A percentile compares a stretch with the other conserved stretches of the same genome.
Evolutionary conservation across 2,113 vertebrate species (phyloP).

Genomic region (Nanorana parkeri): DNA sequence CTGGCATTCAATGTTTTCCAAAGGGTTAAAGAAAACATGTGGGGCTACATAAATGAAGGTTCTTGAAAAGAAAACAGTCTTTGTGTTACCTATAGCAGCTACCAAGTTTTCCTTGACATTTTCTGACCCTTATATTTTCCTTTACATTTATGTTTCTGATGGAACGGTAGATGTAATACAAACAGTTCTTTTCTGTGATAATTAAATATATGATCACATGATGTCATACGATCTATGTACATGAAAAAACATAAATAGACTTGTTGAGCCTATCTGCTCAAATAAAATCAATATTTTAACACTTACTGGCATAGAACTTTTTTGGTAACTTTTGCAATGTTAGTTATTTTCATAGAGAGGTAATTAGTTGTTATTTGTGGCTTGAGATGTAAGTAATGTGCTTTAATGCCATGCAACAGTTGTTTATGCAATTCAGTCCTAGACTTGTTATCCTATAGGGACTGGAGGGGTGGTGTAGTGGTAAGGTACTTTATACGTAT

Average conservation of each 20-base stretch:
- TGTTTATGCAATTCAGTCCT: constrained; percentile 29
- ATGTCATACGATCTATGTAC: background rate
- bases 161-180: too few relatives aligned
- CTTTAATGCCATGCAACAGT: constrained; percentile 4
- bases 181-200: too few relatives aligned
- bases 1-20: too few relatives aligned
- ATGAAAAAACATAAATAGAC: background rate
- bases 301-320: background rate
- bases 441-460: constrained; percentile 6
- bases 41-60: too few relatives aligned
- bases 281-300: background rate
- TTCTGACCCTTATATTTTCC: too few relatives aligned
- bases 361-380: background rate
- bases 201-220: too few relatives aligned
- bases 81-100: too few relatives aligned
- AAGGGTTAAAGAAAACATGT: too few relatives aligned
- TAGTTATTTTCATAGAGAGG: background rate
- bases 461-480: constrained; percentile 6
- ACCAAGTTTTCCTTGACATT: too few relatives aligned
- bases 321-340: background rate
- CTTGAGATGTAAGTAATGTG: constrained; percentile 6
- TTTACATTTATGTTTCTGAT: too few relatives aligned
- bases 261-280: background rate
- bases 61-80: too few relatives aligned
- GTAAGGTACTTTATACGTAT: constrained; percentile 19